These are phyloP conservation scores for Nothobranchius furzeri DNA, from an alignment of 2,113 vertebrate species.

Conservation along the genomic window DNA sequence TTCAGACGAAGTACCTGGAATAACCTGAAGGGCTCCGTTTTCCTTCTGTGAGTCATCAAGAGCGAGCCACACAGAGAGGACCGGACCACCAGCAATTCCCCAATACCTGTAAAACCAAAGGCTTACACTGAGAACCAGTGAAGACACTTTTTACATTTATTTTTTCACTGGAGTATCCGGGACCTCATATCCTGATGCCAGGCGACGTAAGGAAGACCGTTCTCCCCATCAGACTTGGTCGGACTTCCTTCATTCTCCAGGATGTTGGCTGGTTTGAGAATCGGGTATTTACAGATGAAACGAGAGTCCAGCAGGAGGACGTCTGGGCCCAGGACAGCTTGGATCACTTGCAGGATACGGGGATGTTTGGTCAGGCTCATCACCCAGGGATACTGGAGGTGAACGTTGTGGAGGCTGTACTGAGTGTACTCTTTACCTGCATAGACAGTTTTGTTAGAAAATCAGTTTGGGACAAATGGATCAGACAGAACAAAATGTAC, in stretches of 20 bases:
- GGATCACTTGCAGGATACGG: slow-evolving; percentile 63
- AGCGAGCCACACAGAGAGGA: slow-evolving; percentile 82
- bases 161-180: neutral
- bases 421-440: slow-evolving; percentile 77
- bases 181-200: slow-evolving; percentile 83
- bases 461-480: neutral
- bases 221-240: neutral
- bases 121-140: slow-evolving; percentile 1
- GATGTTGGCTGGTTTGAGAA: neutral
- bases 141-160: too few species aligned
- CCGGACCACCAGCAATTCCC: slow-evolving; percentile 80
- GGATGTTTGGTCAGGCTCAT: slow-evolving; percentile 75
- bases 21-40: slow-evolving; percentile 80
- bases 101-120: slow-evolving; percentile 74
- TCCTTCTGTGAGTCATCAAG: slow-evolving; percentile 79
- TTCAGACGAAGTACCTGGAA: slow-evolving; percentile 75
- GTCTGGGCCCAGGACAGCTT: slow-evolving; percentile 73
- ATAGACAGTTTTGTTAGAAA: neutral
- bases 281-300: slow-evolving; percentile 85
- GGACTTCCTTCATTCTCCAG: neutral
- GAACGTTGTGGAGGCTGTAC: slow-evolving; percentile 83
- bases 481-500: neutral
- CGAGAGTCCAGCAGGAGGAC: slow-evolving; percentile 82
- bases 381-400: slow-evolving; percentile 79
- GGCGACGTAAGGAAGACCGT: neutral